These are phyloP conservation scores for Porites australiensis DNA, from an alignment of 64 coral and sea anemone species.

Conservation along the genomic window DNA sequence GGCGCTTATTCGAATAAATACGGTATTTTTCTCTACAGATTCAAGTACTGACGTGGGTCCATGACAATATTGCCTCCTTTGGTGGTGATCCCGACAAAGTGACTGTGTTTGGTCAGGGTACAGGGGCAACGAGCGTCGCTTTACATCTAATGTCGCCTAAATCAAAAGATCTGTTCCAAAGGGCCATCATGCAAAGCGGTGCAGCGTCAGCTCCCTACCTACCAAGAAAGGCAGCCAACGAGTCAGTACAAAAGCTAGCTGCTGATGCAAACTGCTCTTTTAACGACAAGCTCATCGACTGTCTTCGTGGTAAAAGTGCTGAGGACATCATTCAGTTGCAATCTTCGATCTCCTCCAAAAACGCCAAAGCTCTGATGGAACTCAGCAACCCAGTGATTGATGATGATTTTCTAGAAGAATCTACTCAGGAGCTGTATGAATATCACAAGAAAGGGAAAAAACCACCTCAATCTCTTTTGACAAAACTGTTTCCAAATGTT, in stretches of 20 bases:
- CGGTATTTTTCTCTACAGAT: background rate
- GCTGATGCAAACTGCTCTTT: background rate
- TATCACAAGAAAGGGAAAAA: too few relatives aligned
- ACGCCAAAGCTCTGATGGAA: background rate
- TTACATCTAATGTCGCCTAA: constrained; percentile 57
- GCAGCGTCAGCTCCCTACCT: background rate
- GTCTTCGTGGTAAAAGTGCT: background rate
- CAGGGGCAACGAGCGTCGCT: constrained; percentile 33
- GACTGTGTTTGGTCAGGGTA: constrained; percentile 67
- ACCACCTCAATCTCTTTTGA: too few relatives aligned
- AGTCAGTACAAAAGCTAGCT: background rate
- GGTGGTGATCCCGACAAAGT: constrained; percentile 43
- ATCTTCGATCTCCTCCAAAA: background rate
- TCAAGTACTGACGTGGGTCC: constrained; percentile 15
- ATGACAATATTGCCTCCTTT: constrained; percentile 16
- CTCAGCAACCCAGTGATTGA: background rate
- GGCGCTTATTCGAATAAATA: too few relatives aligned
- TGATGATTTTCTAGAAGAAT: background rate
- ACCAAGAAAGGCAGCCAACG: background rate
- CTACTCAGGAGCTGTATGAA: background rate
- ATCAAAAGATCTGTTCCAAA: constrained; percentile 54
- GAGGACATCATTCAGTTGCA: background rate
- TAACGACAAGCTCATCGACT: background rate
- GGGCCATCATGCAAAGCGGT: constrained; percentile 48
- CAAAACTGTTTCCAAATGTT: background rate